Percentiles rank a stretch among this genome's conserved stretches.
These are phyloP conservation scores for Struthidea cinerea DNA, from an alignment of 2,113 vertebrate species.

Conservation along the genomic window DNA sequence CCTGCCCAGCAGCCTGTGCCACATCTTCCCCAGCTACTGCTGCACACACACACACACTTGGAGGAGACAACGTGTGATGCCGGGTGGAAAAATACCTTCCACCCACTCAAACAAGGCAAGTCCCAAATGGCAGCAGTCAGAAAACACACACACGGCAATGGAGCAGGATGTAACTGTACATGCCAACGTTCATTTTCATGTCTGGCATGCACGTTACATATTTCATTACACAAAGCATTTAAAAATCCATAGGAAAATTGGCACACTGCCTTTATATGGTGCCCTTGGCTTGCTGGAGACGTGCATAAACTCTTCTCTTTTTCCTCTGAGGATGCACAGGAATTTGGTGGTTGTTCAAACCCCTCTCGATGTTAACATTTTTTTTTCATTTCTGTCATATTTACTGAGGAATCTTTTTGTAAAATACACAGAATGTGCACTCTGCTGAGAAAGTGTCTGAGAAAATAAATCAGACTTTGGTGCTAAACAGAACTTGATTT, in stretches of 20 bases:
- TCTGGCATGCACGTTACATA: background rate
- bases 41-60: rapidly evolving
- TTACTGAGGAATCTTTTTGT: background rate
- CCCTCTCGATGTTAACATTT: background rate
- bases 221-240: background rate
- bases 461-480: background rate
- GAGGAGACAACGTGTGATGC: background rate
- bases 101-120: background rate
- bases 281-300: background rate
- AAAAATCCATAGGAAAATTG: background rate
- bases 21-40: background rate
- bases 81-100: background rate
- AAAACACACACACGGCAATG: rapidly evolving
- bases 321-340: background rate
- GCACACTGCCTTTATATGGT: background rate
- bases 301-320: background rate
- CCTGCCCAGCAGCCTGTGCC: too few species aligned
- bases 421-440: background rate
- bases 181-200: background rate
- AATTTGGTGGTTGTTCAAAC: background rate
- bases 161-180: background rate
- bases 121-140: background rate
- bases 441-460: background rate
- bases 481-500: background rate
- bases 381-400: background rate